Evolutionary conservation across 2,888 invertebrate species (phyloP).

Genomic region (Erebia palarica): DNA sequence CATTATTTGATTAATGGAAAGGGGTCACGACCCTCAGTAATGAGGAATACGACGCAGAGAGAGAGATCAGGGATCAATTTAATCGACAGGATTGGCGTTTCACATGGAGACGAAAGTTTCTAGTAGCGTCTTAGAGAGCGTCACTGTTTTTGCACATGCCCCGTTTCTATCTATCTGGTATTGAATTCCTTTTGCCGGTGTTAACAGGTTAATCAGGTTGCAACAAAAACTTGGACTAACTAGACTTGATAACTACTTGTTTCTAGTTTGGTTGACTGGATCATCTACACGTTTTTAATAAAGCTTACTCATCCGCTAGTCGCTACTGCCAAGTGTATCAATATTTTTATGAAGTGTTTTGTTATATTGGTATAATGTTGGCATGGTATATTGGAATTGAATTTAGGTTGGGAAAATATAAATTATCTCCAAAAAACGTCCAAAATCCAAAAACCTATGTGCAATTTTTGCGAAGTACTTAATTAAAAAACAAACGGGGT

Average conservation of each 20-base stretch:
- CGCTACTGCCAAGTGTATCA: background rate
- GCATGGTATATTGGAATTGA: no score
- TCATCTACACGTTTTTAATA: background rate
- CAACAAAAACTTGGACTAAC: slow-evolving; percentile 15
- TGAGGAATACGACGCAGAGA: no score
- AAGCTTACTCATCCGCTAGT: background rate
- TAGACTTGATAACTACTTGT: background rate
- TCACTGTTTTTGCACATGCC: slow-evolving; percentile 13
- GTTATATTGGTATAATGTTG: no score
- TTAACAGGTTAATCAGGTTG: slow-evolving; percentile 20
- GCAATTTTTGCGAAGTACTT: no score
- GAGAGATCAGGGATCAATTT: background rate
- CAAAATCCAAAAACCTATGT: no score
- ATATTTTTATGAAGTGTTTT: no score
- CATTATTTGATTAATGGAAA: no score
- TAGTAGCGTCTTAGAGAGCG: slow-evolving; percentile 2
- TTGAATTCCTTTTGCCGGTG: slow-evolving; percentile 23
- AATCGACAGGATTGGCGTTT: background rate
- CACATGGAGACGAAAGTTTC: no score
- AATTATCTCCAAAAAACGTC: no score
- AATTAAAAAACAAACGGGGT: no score
- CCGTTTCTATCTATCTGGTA: slow-evolving; percentile 19
- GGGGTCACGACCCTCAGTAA: no score
- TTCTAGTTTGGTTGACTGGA: slow-evolving; percentile 1
- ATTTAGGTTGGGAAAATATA: no score